Conservation (phyloP, 2,113 vertebrate genomes). For the Erinaceus europaeus region DNA sequence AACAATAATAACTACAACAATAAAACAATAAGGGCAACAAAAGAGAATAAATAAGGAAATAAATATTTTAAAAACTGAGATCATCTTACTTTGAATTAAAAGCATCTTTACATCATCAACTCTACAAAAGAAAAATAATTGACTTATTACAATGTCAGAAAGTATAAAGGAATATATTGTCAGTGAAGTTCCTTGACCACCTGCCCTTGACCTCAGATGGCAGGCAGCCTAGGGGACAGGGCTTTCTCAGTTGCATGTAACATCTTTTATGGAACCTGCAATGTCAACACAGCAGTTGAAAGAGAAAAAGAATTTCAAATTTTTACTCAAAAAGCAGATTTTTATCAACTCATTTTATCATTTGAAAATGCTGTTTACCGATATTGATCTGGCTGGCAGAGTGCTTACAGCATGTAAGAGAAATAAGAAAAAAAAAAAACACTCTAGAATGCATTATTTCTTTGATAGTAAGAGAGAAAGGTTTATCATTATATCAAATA, state of each 20-base stretch:
- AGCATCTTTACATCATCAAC: not conserved
- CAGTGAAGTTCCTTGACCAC: not conserved
- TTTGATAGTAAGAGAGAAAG: not conserved
- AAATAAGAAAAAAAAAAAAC: not conserved
- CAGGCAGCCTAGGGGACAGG: no score
- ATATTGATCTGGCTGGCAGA: not conserved
- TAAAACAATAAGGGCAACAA: no score
- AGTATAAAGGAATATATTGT: not conserved
- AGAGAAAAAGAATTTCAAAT: not conserved
- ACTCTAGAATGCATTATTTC: not conserved
- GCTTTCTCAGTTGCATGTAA: not conserved
- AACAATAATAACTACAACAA: no score
- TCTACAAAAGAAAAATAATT: conserved; percentile 1
- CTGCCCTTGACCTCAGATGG: not conserved
- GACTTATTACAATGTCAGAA: not conserved
- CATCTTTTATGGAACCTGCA: not conserved
- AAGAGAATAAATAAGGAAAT: no score
- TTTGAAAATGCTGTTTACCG: not conserved
- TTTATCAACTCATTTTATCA: not conserved
- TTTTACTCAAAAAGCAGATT: not conserved
- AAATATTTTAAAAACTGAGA: not conserved
- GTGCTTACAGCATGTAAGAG: not conserved
- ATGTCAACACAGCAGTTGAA: not conserved
- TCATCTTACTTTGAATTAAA: not conserved
- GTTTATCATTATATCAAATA: not conserved